Evolutionary conservation across 1,140 invertebrate species (phyloP).

Genomic region (Samia ricini): DNA sequence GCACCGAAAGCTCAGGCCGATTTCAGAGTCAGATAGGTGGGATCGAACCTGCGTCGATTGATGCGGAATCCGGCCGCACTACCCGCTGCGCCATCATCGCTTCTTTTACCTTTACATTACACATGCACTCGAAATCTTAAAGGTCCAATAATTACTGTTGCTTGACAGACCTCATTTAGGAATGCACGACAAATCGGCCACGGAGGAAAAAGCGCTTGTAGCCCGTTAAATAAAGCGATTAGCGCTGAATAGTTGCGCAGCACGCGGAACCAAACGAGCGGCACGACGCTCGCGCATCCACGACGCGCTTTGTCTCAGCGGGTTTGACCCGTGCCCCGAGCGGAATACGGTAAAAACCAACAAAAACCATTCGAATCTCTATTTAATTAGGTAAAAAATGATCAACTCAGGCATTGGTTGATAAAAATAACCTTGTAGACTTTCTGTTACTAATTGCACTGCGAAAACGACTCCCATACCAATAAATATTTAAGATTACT

Average conservation of each 20-base stretch:
- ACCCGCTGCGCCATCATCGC: too few species aligned
- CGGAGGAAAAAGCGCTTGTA: constrained; percentile 55
- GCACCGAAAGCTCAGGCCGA: too few species aligned
- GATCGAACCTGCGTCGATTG: too few species aligned
- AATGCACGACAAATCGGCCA: constrained; percentile 69
- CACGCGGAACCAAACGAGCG: constrained; percentile 68
- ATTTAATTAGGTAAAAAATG: constrained; percentile 64
- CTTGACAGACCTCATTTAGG: constrained; percentile 26
- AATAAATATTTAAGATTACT: too few species aligned
- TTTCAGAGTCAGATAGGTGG: too few species aligned
- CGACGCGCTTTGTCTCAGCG: constrained; percentile 67
- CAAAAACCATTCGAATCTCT: constrained; percentile 38
- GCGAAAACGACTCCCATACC: too few species aligned
- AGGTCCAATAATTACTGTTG: neutral
- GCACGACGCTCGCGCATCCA: constrained; percentile 59
- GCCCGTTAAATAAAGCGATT: constrained; percentile 71
- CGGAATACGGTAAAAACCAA: constrained; percentile 61
- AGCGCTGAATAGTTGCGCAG: constrained; percentile 62
- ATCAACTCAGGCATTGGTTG: constrained; percentile 37
- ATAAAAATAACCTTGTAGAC: constrained; percentile 26
- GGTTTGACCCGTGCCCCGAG: constrained; percentile 71
- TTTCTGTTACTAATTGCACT: too few species aligned
- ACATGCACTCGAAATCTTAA: neutral
- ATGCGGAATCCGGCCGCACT: too few species aligned
- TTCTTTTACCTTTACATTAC: too few species aligned